Percentiles rank a stretch among this genome's conserved stretches.
These are phyloP conservation scores for Drosophila repletoides DNA, from an alignment of 1,140 invertebrate genomes.

Conservation along the genomic window DNA sequence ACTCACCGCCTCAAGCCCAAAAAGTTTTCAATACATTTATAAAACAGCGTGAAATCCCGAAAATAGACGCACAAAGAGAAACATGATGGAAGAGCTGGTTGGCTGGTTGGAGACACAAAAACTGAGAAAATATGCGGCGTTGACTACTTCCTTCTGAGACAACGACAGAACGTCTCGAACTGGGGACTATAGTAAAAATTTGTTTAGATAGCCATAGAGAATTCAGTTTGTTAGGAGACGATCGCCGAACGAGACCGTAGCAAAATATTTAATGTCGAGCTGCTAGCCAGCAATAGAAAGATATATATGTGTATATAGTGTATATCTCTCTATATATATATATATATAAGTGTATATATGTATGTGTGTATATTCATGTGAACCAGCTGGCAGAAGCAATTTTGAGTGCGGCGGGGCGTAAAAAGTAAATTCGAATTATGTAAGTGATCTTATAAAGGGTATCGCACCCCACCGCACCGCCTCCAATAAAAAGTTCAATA, in stretches of 20 bases:
- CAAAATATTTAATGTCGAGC: slow-evolving; percentile 66
- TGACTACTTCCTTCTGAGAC: slow-evolving; percentile 61
- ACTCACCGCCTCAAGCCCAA: slow-evolving; percentile 36
- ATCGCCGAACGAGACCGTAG: slow-evolving; percentile 77
- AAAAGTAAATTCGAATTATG: slow-evolving; percentile 68
- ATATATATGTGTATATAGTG: slow-evolving; percentile 44
- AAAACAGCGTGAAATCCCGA: slow-evolving; percentile 49
- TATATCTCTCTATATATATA: slow-evolving; percentile 34
- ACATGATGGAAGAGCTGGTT: slow-evolving; percentile 15
- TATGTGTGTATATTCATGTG: slow-evolving; percentile 56
- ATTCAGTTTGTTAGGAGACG: slow-evolving; percentile 80
- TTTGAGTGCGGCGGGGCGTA: slow-evolving; percentile 66
- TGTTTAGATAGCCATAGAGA: slow-evolving; percentile 58
- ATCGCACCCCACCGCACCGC: not conserved
- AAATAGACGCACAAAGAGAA: slow-evolving; percentile 49
- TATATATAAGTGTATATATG: slow-evolving; percentile 40
- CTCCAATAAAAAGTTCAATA: slow-evolving; percentile 34
- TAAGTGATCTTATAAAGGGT: slow-evolving; percentile 52
- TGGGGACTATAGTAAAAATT: slow-evolving; percentile 57
- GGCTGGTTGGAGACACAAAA: slow-evolving; percentile 29
- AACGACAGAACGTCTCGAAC: slow-evolving; percentile 30
- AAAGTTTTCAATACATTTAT: slow-evolving; percentile 43
- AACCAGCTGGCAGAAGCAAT: slow-evolving; percentile 66
- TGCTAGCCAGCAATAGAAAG: slow-evolving; percentile 35
- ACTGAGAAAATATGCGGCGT: slow-evolving; percentile 54